A percentile compares a stretch with the other conserved stretches of the same genome.
Evolutionary conservation across 2,888 invertebrate genomes (phyloP).

Genomic region (Steromphala cineraria): DNA sequence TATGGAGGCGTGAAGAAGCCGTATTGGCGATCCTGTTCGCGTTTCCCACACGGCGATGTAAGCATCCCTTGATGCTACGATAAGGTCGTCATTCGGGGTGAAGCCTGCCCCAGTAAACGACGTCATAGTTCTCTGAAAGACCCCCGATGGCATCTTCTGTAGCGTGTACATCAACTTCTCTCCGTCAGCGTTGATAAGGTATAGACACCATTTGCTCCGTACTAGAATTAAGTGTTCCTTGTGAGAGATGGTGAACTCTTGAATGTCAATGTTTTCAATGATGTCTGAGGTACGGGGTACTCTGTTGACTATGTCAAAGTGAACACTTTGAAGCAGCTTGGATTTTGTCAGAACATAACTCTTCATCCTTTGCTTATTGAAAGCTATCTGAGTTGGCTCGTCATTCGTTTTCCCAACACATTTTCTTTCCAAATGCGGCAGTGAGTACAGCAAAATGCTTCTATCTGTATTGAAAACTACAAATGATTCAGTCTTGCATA

Average conservation of each 20-base stretch:
- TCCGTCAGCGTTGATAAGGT: conserved; percentile 50
- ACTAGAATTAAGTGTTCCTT: conserved; percentile 54
- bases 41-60: conserved; percentile 68
- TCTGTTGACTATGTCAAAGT: conserved; percentile 54
- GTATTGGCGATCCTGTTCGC: conserved; percentile 53
- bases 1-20: conserved; percentile 60
- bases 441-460: conserved; percentile 51
- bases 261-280: conserved; percentile 58
- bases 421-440: conserved; percentile 63
- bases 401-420: conserved; percentile 58
- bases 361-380: conserved; percentile 48
- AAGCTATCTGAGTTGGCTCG: conserved; percentile 54
- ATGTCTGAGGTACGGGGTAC: conserved; percentile 48
- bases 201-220: conserved; percentile 56
- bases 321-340: conserved; percentile 53
- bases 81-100: conserved; percentile 56
- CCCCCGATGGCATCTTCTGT: conserved; percentile 56
- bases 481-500: conserved; percentile 59
- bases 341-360: conserved; percentile 59
- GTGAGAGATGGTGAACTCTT: conserved; percentile 53
- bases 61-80: conserved; percentile 64
- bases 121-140: conserved; percentile 60
- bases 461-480: conserved; percentile 60
- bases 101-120: conserved; percentile 66
- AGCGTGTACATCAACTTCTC: conserved; percentile 51